Evolutionary conservation across 2,113 vertebrate species (phyloP).

Genomic region (Trogon melanurus): DNA sequence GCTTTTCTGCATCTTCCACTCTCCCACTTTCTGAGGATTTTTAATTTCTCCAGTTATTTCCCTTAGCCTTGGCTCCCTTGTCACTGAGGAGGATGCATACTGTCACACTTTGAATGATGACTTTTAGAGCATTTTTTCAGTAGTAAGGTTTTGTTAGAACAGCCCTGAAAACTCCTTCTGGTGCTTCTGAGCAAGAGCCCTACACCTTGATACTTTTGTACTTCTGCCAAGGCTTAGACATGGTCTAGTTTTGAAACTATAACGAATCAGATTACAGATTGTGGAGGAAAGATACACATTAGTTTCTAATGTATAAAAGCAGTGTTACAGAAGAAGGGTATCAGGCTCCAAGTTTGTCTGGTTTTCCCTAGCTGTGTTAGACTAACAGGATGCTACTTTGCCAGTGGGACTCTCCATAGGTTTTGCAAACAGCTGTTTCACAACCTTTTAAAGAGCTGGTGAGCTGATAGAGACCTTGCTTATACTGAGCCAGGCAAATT

Average conservation of each 20-base stretch:
- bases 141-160: neutral
- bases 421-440: neutral
- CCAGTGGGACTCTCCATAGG: neutral
- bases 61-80: neutral
- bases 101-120: neutral
- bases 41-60: neutral
- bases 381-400: neutral
- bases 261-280: neutral
- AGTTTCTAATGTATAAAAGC: neutral
- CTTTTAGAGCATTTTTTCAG: neutral
- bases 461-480: neutral
- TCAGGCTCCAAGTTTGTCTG: neutral
- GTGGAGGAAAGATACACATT: neutral
- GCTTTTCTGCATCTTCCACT: neutral
- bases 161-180: neutral
- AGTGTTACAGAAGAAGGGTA: neutral
- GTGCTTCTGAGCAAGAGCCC: neutral
- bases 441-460: neutral
- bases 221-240: neutral
- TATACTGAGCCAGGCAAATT: neutral
- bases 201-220: neutral
- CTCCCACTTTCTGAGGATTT: neutral
- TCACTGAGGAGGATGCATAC: accelerated
- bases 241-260: neutral
- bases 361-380: neutral